Conservation (phyloP, 64 coral and sea anemone species). For the Pocillopora verrucosa region DNA sequence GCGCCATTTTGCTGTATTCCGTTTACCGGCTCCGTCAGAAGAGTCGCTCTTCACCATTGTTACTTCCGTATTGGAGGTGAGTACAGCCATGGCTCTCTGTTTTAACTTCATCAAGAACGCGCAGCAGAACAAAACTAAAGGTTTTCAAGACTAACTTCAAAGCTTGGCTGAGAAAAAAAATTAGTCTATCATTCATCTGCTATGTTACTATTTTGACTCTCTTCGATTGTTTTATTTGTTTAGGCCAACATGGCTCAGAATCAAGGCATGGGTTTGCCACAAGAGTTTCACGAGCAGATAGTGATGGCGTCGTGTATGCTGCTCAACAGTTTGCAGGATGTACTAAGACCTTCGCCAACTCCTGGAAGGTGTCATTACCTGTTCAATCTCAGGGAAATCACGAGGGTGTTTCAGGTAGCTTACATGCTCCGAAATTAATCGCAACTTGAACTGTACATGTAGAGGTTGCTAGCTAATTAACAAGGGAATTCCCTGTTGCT, state of each 20-base stretch:
- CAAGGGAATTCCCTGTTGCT: too few species aligned
- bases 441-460: background rate
- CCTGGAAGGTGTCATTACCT: conserved; percentile 93
- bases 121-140: too few species aligned
- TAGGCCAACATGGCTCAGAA: conserved; percentile 98
- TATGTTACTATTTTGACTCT: background rate
- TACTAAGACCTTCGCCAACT: conserved; percentile 77
- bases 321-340: conserved; percentile 76
- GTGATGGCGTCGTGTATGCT: conserved; percentile 81
- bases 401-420: conserved; percentile 91
- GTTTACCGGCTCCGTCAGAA: conserved; percentile 50
- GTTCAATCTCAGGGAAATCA: conserved; percentile 89
- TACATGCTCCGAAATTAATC: background rate
- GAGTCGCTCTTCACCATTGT: conserved; percentile 89
- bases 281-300: conserved; percentile 94
- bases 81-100: background rate
- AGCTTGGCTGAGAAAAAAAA: too few species aligned
- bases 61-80: conserved; percentile 88
- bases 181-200: background rate
- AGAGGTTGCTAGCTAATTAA: background rate
- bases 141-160: too few species aligned
- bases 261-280: conserved; percentile 94
- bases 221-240: background rate
- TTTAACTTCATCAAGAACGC: background rate
- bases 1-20: conserved; percentile 95